Evolutionary conservation across 1,140 invertebrate species (phyloP).

Genomic region (Zaprionus ghesquierei): DNA sequence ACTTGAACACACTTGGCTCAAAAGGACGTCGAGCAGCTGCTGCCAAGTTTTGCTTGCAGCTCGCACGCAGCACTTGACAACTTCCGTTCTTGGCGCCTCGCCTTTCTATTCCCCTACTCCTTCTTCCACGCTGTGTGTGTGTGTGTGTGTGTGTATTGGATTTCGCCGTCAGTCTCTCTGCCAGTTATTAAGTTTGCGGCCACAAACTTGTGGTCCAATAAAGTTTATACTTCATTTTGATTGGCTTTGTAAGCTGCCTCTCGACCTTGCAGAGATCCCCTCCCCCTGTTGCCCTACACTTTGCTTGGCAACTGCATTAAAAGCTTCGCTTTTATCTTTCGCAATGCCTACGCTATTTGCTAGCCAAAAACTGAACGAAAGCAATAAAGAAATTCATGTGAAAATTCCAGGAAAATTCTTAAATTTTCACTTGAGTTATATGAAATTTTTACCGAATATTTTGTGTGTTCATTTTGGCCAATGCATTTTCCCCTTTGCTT

Average conservation of each 20-base stretch:
- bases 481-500: not conserved
- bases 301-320: slow-evolving; percentile 21
- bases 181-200: slow-evolving; percentile 68
- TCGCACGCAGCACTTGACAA: slow-evolving; percentile 54
- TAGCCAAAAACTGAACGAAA: not conserved
- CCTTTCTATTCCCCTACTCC: not conserved
- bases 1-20: slow-evolving; percentile 42
- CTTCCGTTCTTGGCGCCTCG: slow-evolving; percentile 34
- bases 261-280: not conserved
- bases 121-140: not conserved
- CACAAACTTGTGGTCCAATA: slow-evolving; percentile 63
- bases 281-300: not conserved
- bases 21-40: slow-evolving; percentile 38
- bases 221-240: slow-evolving; percentile 65
- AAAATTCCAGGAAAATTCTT: not conserved
- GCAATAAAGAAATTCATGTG: not conserved
- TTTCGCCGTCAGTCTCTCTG: slow-evolving; percentile 22
- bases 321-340: not conserved
- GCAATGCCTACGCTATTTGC: slow-evolving; percentile 1
- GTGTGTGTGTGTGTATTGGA: slow-evolving; percentile 1
- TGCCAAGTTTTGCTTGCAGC: slow-evolving; percentile 33
- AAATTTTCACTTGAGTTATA: not conserved
- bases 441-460: not conserved
- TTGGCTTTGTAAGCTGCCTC: slow-evolving; percentile 37
- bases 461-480: not conserved